Evolutionary conservation across 92 coral and sea anemone species (phyloP).

Genomic region (Palythoa heliodiscus): DNA sequence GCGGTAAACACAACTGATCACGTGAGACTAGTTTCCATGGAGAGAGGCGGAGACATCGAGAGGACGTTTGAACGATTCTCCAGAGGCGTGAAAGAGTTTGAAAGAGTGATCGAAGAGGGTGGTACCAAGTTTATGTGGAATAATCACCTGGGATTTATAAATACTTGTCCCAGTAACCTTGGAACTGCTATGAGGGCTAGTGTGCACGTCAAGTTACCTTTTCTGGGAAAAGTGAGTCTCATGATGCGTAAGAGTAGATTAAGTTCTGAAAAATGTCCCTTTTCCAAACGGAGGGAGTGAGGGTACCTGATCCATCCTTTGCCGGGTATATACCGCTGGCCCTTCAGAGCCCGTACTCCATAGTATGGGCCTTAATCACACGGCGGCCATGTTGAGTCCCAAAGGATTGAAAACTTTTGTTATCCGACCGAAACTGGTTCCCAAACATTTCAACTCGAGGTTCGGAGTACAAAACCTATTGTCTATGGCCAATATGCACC

Average conservation of each 20-base stretch:
- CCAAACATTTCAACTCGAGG: too few relatives aligned
- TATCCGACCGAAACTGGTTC: too few relatives aligned
- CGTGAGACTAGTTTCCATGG: slow-evolving; percentile 57
- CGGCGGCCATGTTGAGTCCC: too few relatives aligned
- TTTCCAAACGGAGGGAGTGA: too few relatives aligned
- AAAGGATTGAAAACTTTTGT: too few relatives aligned
- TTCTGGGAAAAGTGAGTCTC: slow-evolving; percentile 54
- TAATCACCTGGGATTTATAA: slow-evolving; percentile 57
- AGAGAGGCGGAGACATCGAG: slow-evolving; percentile 60
- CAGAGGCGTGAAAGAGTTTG: slow-evolving; percentile 54
- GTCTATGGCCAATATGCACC: too few relatives aligned
- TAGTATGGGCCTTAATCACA: too few relatives aligned
- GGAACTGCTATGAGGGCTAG: slow-evolving; percentile 60
- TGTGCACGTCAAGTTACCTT: slow-evolving; percentile 50
- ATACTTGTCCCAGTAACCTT: slow-evolving; percentile 66
- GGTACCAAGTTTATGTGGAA: slow-evolving; percentile 53
- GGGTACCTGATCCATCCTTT: too few relatives aligned
- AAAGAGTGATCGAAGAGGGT: slow-evolving; percentile 44
- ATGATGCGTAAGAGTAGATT: background rate
- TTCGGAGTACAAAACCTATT: too few relatives aligned
- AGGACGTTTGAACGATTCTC: slow-evolving; percentile 57
- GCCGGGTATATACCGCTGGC: too few relatives aligned
- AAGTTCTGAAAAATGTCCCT: too few relatives aligned
- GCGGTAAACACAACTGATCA: slow-evolving; percentile 63
- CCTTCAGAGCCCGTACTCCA: too few relatives aligned